Base-by-base conservation (phyloP, 2,888 invertebrate species). In the Eupithecia exiguata region DNA sequence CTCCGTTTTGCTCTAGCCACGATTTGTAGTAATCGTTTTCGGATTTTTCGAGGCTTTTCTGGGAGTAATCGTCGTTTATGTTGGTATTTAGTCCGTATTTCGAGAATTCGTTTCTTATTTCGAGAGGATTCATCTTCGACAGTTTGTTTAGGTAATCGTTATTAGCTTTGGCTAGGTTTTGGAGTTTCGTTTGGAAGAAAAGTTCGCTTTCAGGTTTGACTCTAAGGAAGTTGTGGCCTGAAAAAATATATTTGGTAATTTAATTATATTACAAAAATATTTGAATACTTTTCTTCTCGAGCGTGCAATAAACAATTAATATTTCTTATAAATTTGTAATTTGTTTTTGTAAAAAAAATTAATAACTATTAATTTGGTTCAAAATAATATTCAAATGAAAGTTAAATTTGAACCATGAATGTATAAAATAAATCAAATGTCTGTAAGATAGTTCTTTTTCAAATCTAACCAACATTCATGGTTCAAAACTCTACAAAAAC, bases 1-100 rank as follows among this genome's bases (percentile, higher is more conserved):
- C 94, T 0, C 94, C 94, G 49, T 95, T 95, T 63, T 94, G 94
- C 69, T 94, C 93, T 0, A 95, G 71, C 95, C 95, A 95, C 0
- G 92, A 90, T 61, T 94, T 94, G 79, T 95, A 93, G 71, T 89
- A 94, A 43, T 95, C 95, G 67, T 94, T 93, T 78, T 94, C 94
- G 0, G 86, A 79, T 82, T 89, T 89, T 0, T 88, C 89, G 0
- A 81, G 77, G 0, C 79, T 81, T 75, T 91, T 91, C 12, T 88
- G 88, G 9, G 84, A 83, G 0, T 84, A 84, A 0, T 92, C 91
- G 0, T 88, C 88, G 0, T 79, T 71, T 1, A 84, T 70, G 77
- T 88, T 89, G 0, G 91, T 90, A 9, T 89, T 90, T 1, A 94
- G 86, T 1, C 94, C 94, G 78, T 94, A 94, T 80, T 94, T 94